Percentiles rank a stretch among this genome's conserved stretches.
phyloP scores from a whole-genome alignment of 2,888 invertebrate genomes.

The Stramonita haemastoma region DNA sequence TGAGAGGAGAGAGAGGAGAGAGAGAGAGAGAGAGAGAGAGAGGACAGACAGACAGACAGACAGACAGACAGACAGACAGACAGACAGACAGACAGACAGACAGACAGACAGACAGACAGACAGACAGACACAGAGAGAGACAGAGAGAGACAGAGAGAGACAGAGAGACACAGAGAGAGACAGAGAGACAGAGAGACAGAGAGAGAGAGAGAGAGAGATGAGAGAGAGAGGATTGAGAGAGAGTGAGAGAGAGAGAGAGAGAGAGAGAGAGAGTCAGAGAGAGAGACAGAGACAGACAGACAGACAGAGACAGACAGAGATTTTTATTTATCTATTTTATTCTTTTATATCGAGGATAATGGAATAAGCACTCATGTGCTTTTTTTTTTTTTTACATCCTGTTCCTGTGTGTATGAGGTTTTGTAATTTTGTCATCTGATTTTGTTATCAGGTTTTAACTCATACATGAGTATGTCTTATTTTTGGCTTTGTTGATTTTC shows the following conservation, averaged over 20 bases:
- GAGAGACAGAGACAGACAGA: neutral
- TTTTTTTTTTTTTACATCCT: too few species aligned
- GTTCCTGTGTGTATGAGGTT: too few species aligned
- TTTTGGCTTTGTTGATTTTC: too few species aligned
- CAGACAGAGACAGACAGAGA: neutral
- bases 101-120: neutral
- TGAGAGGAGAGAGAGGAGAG: slow-evolving; percentile 24
- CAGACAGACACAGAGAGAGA: neutral
- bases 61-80: neutral
- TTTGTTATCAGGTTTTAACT: too few species aligned
- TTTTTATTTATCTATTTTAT: too few species aligned
- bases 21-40: slow-evolving; percentile 34
- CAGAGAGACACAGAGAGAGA: neutral
- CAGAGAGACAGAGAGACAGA: neutral
- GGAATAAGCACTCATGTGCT: too few species aligned
- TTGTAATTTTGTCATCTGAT: too few species aligned
- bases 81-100: neutral
- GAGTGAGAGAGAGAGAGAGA: neutral
- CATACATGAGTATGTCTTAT: too few species aligned
- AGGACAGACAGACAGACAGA: neutral
- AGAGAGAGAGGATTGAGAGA: neutral
- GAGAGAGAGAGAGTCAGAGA: neutral
- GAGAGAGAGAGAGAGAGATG: neutral
- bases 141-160: neutral
- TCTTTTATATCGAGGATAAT: too few species aligned